Percentiles rank a stretch among this genome's conserved stretches.
Conservation (phyloP, 2,888 invertebrate species). For the Blera fallax region DNA sequence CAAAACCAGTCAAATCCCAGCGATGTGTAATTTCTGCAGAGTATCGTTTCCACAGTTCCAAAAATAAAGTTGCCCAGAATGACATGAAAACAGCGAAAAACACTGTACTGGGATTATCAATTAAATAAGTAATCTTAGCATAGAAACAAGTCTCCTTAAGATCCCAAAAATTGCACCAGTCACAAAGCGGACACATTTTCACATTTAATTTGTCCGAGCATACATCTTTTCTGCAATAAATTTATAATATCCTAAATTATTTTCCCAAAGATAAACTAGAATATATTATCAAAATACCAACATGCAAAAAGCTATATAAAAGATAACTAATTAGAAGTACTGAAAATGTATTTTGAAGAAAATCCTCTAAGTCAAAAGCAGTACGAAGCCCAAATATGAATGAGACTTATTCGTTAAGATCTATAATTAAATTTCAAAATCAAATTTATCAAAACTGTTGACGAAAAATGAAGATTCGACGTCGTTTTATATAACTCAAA, state of each 20-base stretch:
- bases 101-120: slow-evolving; percentile 97
- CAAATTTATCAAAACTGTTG: too few species aligned
- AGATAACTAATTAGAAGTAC: too few species aligned
- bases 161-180: slow-evolving; percentile 94
- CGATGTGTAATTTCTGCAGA: slow-evolving; percentile 97
- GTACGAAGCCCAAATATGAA: too few species aligned
- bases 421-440: too few species aligned
- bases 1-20: slow-evolving; percentile 96
- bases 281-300: too few species aligned
- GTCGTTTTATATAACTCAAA: too few species aligned
- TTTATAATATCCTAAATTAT: background rate
- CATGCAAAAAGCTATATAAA: too few species aligned
- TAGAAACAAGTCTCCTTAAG: slow-evolving; percentile 92
- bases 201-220: slow-evolving; percentile 85
- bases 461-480: too few species aligned
- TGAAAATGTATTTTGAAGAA: too few species aligned
- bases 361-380: too few species aligned
- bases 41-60: slow-evolving; percentile 98
- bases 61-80: slow-evolving; percentile 96
- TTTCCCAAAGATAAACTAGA: too few species aligned
- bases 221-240: slow-evolving; percentile 85
- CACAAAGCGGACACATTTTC: slow-evolving; percentile 96
- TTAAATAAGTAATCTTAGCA: slow-evolving; percentile 92
- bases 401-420: too few species aligned
- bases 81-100: slow-evolving; percentile 98